A percentile compares a stretch with the other conserved stretches of the same genome.
Conservation (phyloP, 2,113 vertebrate genomes). For the Axis porcinus region DNA sequence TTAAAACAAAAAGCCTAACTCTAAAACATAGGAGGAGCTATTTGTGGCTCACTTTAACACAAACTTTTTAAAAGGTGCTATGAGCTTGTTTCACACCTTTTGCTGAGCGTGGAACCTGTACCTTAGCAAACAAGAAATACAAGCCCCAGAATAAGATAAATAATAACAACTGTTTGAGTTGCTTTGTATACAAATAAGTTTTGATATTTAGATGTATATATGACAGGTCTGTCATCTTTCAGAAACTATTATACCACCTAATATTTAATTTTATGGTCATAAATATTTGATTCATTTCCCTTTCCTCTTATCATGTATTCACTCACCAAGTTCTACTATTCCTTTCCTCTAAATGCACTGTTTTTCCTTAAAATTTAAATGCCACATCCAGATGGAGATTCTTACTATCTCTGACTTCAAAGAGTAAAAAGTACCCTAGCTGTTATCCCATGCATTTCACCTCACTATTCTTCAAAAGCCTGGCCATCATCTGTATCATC, state of each 20-base stretch:
- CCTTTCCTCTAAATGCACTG: background rate
- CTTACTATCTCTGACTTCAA: background rate
- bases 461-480: background rate
- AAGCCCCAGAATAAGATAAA: background rate
- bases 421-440: background rate
- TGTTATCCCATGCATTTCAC: background rate
- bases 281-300: background rate
- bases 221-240: background rate
- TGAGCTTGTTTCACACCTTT: background rate
- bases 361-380: background rate
- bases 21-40: background rate
- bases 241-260: background rate
- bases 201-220: background rate
- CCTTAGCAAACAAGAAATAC: background rate
- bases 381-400: background rate
- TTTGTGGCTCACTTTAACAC: background rate
- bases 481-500: background rate
- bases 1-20: slow-evolving; percentile 3
- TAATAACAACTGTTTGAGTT: background rate
- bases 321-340: background rate
- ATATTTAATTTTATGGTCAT: background rate
- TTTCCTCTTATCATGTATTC: background rate
- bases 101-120: background rate
- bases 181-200: background rate
- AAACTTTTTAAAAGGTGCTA: background rate